Evolutionary conservation across 2,888 invertebrate species (phyloP).

Genomic region (Ornithoptera alexandrae): DNA sequence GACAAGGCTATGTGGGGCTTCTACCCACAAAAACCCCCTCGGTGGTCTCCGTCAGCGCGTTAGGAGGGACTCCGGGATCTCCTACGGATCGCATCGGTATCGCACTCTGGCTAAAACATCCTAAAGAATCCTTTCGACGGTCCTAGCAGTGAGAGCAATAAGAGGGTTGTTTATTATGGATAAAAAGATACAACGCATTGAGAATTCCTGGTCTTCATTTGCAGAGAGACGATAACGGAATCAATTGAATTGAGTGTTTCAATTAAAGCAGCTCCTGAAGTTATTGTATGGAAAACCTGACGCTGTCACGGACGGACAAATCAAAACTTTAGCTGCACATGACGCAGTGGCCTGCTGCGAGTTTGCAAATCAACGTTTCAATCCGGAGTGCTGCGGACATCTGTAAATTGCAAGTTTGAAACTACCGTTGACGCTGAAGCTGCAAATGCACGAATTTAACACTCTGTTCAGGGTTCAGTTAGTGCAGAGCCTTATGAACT

Average conservation of each 20-base stretch:
- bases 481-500: too few species aligned
- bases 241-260: neutral
- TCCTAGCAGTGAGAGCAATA: too few species aligned
- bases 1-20: too few species aligned
- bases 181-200: too few species aligned
- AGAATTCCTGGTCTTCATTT: neutral
- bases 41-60: too few species aligned
- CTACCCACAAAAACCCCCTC: too few species aligned
- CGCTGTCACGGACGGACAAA: conserved; percentile 15
- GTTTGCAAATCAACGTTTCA: conserved; percentile 37
- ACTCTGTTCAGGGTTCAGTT: neutral
- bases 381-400: conserved; percentile 34
- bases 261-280: neutral
- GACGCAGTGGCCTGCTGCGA: conserved; percentile 34
- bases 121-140: too few species aligned
- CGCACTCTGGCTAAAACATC: too few species aligned
- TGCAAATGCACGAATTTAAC: neutral
- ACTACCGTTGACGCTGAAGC: conserved; percentile 23
- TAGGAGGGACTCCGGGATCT: too few species aligned
- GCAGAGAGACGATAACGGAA: neutral
- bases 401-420: conserved; percentile 32
- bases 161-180: too few species aligned
- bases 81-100: too few species aligned
- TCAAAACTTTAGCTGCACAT: conserved; percentile 17
- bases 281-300: neutral